Evolutionary conservation across 2,888 invertebrate genomes (phyloP), one percentile per base, ranked within the genome.

Genomic region (Coenonympha glycerion): DNA sequence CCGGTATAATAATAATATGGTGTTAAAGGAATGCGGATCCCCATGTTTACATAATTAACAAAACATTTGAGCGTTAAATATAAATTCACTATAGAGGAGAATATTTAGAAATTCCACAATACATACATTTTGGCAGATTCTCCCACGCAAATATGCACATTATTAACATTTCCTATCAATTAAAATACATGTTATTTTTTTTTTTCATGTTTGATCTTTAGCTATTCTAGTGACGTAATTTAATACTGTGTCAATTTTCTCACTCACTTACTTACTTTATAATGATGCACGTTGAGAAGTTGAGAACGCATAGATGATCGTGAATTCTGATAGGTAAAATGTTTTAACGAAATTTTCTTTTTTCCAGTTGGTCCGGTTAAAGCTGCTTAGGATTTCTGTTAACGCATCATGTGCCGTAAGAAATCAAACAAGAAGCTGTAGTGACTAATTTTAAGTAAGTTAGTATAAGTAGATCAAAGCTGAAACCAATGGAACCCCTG

Each of bases 321-420:
- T n/a, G n/a, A n/a, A n/a, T n/a, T n/a, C n/a, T n/a, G n/a, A n/a
- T n/a, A 9, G 9, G 9, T 15, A 8, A 15, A 19, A 11, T 21
- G 3, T 19, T 6, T 31, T 34, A 46, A 48, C 24, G 19, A 46
- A n/a, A 39, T 47, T 37, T 30, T 50, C 42, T 51, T 37, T 48
- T 49, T 58, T 63, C 41, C 64, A 66, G 66, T 57, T 66, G 65
- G 61, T 64, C 64, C 53, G 66, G 65, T 53, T 66, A 57, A n/a
- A 61, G 49, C 45, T 50, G 50, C 49, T 50, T 50, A 37, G 54
- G 57, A 44, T 55, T 57, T 55, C 55, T 57, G 53, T 53, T 53
- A 55, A 52, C 58, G 61, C 59, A 61, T 55, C 50, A 8, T 41
- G 39, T 56, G 52, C 59, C 49, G 55, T 53, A 58, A 53, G 56